Conservation (phyloP, 2,113 vertebrate species). For the Laterallus jamaicensis region DNA sequence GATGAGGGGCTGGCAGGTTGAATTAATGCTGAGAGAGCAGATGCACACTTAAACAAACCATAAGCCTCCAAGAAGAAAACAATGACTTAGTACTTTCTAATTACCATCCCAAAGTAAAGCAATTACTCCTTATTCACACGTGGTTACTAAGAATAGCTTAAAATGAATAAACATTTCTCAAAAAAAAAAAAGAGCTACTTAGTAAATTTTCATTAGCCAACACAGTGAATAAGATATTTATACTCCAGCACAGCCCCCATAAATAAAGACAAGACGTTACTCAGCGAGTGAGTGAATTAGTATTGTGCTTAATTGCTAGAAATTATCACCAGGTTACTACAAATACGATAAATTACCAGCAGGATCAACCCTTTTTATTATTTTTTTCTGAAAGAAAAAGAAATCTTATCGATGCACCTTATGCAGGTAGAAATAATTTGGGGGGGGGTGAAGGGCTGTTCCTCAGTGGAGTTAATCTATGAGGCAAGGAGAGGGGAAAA, state of each 20-base stretch:
- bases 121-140: conserved; percentile 68
- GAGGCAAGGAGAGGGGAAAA: not conserved
- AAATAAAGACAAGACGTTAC: conserved; percentile 74
- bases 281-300: conserved; percentile 77
- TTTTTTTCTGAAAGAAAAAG: conserved; percentile 49
- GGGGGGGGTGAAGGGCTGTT: not conserved
- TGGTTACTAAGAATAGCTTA: conserved; percentile 67
- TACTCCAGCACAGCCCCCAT: conserved; percentile 61
- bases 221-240: conserved; percentile 72
- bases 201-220: conserved; percentile 75
- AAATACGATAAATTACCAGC: conserved; percentile 63
- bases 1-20: not conserved
- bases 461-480: not conserved
- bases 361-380: conserved; percentile 47
- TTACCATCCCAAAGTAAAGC: conserved; percentile 50
- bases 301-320: conserved; percentile 69
- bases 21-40: not conserved
- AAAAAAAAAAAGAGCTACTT: conserved; percentile 29
- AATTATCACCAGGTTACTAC: conserved; percentile 74
- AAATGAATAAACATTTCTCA: conserved; percentile 72
- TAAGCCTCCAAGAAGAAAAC: conserved; percentile 20
- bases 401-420: conserved; percentile 49
- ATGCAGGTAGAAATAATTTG: not conserved
- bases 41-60: conserved; percentile 21
- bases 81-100: conserved; percentile 59